Evolutionary conservation across 2,888 invertebrate species (phyloP).

Genomic region (Diplolepis rosae): DNA sequence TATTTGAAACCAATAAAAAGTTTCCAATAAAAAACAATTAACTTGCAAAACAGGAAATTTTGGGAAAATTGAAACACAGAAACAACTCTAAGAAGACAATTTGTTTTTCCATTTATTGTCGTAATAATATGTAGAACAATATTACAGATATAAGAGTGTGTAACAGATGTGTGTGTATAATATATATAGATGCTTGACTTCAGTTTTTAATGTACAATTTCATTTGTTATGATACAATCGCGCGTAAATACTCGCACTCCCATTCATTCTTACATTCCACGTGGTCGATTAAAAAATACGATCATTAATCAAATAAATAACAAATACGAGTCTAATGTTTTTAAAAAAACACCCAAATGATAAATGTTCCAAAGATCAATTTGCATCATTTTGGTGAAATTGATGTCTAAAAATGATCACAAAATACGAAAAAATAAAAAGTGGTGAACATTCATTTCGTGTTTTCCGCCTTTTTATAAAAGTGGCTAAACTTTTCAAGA

Average conservation of each 20-base stretch:
- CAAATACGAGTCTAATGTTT: slow-evolving; percentile 8
- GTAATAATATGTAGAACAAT: slow-evolving; percentile 60
- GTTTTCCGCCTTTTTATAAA: background rate
- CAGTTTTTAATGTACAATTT: slow-evolving; percentile 25
- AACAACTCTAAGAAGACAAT: background rate
- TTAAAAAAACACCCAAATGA: slow-evolving; percentile 13
- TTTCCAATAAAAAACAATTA: too few species aligned
- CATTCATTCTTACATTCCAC: slow-evolving; percentile 3
- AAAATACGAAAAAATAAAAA: background rate
- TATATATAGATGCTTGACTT: slow-evolving; percentile 45
- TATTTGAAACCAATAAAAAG: too few species aligned
- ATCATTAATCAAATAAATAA: background rate
- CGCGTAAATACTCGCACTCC: slow-evolving; percentile 29
- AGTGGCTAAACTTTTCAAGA: background rate
- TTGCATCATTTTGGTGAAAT: background rate
- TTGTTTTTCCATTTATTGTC: slow-evolving; percentile 56
- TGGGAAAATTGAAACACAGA: background rate
- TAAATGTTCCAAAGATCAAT: background rate
- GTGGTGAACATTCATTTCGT: background rate
- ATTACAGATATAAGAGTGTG: slow-evolving; percentile 53
- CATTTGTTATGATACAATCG: slow-evolving; percentile 38
- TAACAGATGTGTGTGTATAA: slow-evolving; percentile 42
- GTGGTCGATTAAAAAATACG: background rate
- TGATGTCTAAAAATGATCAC: background rate
- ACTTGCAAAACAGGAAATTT: background rate